These are phyloP conservation scores for Petrocephalus sullivani DNA, from an alignment of 2,797 vertebrate genomes.

Conservation along the genomic window DNA sequence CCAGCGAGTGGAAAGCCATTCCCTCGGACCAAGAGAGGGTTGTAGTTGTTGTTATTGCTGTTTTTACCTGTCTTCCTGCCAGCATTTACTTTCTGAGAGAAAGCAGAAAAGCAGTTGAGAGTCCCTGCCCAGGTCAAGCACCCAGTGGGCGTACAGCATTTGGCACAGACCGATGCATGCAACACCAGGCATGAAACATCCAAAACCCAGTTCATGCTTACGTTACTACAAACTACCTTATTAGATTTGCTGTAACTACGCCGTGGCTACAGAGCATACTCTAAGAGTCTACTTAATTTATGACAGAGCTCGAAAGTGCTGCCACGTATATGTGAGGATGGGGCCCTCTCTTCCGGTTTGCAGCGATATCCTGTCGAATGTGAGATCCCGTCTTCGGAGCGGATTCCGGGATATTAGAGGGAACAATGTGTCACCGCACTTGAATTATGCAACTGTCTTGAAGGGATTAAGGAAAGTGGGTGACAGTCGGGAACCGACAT, in stretches of 20 bases:
- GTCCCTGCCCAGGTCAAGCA: conserved; percentile 23
- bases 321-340: neutral
- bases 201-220: conserved; percentile 34
- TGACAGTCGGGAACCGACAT: conserved; percentile 44
- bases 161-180: conserved; percentile 51
- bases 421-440: conserved; percentile 49
- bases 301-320: neutral
- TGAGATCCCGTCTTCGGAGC: conserved; percentile 18
- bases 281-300: neutral
- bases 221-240: conserved; percentile 1
- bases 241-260: neutral
- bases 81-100: neutral
- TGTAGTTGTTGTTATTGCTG: neutral
- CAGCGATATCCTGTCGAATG: neutral
- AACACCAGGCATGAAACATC: conserved; percentile 36
- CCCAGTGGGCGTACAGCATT: conserved; percentile 45
- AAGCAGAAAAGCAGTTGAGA: neutral
- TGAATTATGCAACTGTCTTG: conserved; percentile 56
- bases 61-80: neutral
- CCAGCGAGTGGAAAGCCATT: conserved; percentile 55
- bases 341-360: neutral
- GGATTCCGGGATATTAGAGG: conserved; percentile 18
- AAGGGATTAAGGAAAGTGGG: conserved; percentile 45
- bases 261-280: neutral
- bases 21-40: neutral